A percentile compares a stretch with the other conserved stretches of the same genome.
phyloP scores from a whole-genome alignment of 2,888 invertebrate genomes.

The Eupithecia pulchellata region DNA sequence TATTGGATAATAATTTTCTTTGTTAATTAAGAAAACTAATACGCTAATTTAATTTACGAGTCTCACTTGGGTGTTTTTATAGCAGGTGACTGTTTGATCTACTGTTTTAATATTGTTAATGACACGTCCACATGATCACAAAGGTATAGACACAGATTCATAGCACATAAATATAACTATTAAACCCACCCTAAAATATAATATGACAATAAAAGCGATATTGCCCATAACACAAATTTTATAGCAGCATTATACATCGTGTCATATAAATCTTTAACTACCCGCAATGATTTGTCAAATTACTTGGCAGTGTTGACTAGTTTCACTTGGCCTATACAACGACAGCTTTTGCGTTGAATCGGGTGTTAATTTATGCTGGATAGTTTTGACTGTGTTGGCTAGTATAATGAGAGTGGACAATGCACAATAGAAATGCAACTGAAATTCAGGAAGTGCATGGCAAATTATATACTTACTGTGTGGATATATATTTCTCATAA shows the following conservation, averaged over 20 bases:
- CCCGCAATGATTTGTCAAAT: slow-evolving; percentile 61
- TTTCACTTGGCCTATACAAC: slow-evolving; percentile 7
- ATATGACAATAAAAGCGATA: slow-evolving; percentile 45
- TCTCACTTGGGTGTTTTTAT: not conserved
- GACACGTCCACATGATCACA: not conserved
- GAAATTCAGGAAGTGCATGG: slow-evolving; percentile 24
- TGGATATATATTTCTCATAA: not conserved
- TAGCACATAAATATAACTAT: slow-evolving; percentile 14
- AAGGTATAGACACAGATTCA: not conserved
- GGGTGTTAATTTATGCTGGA: slow-evolving; percentile 16
- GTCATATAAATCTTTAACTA: slow-evolving; percentile 59
- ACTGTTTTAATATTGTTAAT: not conserved
- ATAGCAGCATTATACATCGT: slow-evolving; percentile 29
- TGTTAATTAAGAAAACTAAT: too few species aligned
- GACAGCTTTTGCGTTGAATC: not conserved
- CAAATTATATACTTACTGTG: not conserved
- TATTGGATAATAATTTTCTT: too few species aligned
- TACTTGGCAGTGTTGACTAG: slow-evolving; percentile 45
- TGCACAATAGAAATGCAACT: slow-evolving; percentile 28
- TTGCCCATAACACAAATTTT: slow-evolving; percentile 42
- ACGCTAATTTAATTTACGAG: not conserved
- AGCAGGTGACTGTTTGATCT: not conserved
- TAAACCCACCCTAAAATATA: slow-evolving; percentile 29
- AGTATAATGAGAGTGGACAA: slow-evolving; percentile 24
- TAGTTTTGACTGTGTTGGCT: slow-evolving; percentile 13